Conservation (phyloP, 2,113 vertebrate genomes). For the Centropus unirufus region DNA sequence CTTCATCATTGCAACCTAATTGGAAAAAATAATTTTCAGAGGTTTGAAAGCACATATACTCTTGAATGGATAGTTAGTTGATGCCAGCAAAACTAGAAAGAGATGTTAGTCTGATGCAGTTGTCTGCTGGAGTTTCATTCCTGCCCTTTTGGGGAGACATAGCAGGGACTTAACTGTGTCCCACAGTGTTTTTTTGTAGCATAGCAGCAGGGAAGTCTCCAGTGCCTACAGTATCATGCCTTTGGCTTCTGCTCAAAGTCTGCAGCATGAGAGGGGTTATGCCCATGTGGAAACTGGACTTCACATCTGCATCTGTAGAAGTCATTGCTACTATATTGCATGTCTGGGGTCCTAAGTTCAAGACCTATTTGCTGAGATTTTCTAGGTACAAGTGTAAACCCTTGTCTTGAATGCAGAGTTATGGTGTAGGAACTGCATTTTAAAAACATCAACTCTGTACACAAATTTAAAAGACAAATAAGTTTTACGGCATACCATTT, state of each 20-base stretch:
- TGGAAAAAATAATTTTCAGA: not conserved
- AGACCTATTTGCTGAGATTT: not conserved
- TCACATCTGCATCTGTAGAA: not conserved
- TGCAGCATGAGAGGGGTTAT: fast-evolving
- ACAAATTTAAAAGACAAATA: not conserved
- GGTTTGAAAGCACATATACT: not conserved
- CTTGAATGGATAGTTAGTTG: not conserved
- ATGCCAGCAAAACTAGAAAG: not conserved
- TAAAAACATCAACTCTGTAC: not conserved
- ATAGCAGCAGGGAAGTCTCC: not conserved
- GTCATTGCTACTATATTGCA: not conserved
- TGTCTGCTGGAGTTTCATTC: not conserved
- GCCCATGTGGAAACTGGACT: not conserved
- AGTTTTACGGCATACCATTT: not conserved
- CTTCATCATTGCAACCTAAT: not conserved
- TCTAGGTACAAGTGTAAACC: not conserved
- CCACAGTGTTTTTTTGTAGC: not conserved
- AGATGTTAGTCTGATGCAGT: not conserved
- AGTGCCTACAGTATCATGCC: not conserved
- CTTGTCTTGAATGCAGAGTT: not conserved
- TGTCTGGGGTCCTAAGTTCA: not conserved
- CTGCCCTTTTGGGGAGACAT: not conserved
- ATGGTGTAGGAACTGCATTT: not conserved
- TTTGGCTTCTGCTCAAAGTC: not conserved
- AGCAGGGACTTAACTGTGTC: not conserved